Percentiles rank a stretch among this genome's conserved stretches.
Conservation (phyloP, 2,113 vertebrate species). For the Zingel zingel region DNA sequence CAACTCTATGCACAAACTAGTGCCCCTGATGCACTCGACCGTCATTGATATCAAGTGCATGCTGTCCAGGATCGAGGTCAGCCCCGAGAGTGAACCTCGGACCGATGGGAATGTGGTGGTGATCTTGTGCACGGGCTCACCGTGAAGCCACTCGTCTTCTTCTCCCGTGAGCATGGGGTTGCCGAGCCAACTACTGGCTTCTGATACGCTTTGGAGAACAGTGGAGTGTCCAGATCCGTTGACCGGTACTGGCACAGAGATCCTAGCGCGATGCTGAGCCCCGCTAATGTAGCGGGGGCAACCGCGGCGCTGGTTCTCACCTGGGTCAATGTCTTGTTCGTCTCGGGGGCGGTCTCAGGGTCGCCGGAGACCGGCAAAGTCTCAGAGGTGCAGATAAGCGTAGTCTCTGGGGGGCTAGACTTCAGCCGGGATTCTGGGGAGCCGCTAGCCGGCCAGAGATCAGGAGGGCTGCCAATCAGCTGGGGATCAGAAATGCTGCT, state of each 20-base stretch:
- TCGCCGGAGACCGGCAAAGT: no score
- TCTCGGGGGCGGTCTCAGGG: no score
- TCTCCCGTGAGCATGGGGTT: background rate
- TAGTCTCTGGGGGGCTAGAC: no score
- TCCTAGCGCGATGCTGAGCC: background rate
- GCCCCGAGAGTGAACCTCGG: background rate
- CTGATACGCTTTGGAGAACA: background rate
- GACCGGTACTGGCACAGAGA: background rate
- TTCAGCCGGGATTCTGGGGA: no score
- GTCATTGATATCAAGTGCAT: background rate
- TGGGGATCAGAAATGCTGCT: no score
- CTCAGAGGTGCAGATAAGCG: no score
- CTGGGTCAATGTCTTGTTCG: fast-evolving
- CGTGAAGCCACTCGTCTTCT: background rate
- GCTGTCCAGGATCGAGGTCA: background rate
- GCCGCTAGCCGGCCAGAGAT: no score
- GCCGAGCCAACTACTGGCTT: background rate
- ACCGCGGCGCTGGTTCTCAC: background rate
- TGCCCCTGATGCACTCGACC: background rate
- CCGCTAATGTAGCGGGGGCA: background rate
- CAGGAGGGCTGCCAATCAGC: no score
- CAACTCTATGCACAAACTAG: background rate
- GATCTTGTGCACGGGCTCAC: background rate
- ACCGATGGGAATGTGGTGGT: background rate
- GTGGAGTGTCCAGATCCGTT: no score